Percentiles rank a stretch among this genome's conserved stretches.
Conservation (phyloP, 2,888 invertebrate species). For the Drosophila meridiana region DNA sequence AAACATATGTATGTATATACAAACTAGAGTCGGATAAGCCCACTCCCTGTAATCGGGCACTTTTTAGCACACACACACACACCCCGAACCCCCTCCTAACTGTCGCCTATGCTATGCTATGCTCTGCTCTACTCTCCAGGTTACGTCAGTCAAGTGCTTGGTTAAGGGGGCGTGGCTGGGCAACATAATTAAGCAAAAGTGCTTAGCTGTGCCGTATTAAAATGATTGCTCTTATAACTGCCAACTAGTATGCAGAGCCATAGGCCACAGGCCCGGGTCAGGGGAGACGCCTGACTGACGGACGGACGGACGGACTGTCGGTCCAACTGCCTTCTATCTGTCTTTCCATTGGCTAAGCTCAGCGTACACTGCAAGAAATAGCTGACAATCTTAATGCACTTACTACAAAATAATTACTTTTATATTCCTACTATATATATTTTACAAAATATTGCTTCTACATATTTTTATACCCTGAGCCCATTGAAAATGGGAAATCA, state of each 20-base stretch:
- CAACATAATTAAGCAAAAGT: conserved; percentile 78
- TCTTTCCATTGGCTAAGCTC: neutral
- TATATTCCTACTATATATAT: neutral
- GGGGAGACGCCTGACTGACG: conserved; percentile 4
- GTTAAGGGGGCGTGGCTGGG: conserved; percentile 21
- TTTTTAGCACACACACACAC: conserved; percentile 46
- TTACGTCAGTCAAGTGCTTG: conserved; percentile 66
- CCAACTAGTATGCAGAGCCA: conserved; percentile 55
- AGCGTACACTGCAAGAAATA: neutral
- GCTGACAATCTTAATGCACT: accelerated
- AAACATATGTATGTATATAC: neutral
- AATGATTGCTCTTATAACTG: conserved; percentile 78
- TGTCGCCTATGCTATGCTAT: neutral
- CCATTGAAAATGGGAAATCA: too few species aligned
- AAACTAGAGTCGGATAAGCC: conserved; percentile 43
- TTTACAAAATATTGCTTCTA: too few species aligned
- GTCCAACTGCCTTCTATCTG: neutral
- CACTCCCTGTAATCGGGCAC: conserved; percentile 41
- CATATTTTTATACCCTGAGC: too few species aligned
- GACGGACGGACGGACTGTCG: neutral
- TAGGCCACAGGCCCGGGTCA: conserved; percentile 1
- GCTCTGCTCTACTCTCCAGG: conserved; percentile 31
- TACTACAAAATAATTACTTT: neutral
- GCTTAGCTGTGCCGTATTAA: conserved; percentile 77
- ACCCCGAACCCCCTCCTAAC: neutral